Evolutionary conservation across 2,888 invertebrate species (phyloP), one percentile per base, ranked within the genome.

Genomic region (Drosophila mayaguana): DNA sequence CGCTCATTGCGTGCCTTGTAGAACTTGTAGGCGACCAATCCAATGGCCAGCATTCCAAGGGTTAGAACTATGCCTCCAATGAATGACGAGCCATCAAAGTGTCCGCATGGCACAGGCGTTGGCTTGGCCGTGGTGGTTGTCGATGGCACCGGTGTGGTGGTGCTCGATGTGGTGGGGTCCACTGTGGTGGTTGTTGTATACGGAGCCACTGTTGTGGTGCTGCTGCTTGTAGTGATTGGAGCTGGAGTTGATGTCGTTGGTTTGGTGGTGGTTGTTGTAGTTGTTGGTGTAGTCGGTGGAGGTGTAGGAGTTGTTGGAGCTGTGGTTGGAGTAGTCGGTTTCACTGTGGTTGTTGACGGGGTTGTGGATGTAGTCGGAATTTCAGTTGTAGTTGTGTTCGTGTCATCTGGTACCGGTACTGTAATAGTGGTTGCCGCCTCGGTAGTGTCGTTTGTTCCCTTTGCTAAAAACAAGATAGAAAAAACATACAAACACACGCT

Each of bases 1-100:
- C 96, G 95, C 92, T 97, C 97, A 67, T 96, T 96, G 90, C 96
- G 95, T 72, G 97, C 96, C 92, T 96, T 96, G 94, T 97, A 98
- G 93, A 97, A 97, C 92, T 97, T 97, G 94, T 96, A 96, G 42
- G 96, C 96, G 88, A 97, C 96, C 93, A 96, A 95, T 3, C 96
- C 95, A 66, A 98, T 96, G 12, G 96, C 97, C 62, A 97, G 94
- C 22, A 97, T 92, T 38, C 97, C 97, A 25, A 96, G 93, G 11
- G 96, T 95, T 67, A 98, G 93, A 34, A 97, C 96, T 71, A 98
- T 97, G 48, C 98, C 98, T 36, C 97, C 98, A 74, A 96, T 94
- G 92, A 96, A 96, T 84, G 96, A 96, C 2, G 96, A 94, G 3
- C 96, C 96, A 91, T 96, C 96, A 87, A 96, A 96, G 50, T 95